Conservation (phyloP, 2,888 invertebrate genomes). For the Halictus quadricinctus region DNA sequence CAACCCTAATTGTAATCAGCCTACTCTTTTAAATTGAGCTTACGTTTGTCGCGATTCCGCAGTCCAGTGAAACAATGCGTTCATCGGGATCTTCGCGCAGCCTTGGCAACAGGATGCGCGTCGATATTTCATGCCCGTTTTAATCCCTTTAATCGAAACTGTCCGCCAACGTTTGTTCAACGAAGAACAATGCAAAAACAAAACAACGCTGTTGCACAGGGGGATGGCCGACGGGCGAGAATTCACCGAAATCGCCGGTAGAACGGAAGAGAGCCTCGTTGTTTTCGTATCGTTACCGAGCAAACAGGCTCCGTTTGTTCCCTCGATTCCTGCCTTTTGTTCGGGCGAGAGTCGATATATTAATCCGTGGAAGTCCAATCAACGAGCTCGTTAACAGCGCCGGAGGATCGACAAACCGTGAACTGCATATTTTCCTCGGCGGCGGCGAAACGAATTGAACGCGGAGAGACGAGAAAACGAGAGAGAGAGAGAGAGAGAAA, state of each 20-base stretch:
- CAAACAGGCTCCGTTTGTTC: slow-evolving; percentile 19
- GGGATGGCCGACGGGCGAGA: neutral
- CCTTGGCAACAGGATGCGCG: neutral
- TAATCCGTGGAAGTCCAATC: slow-evolving; percentile 21
- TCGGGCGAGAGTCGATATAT: slow-evolving; percentile 16
- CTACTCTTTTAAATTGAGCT: too few relatives aligned
- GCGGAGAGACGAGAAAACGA: neutral
- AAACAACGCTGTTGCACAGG: neutral
- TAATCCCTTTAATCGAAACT: slow-evolving; percentile 1
- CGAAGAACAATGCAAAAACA: neutral
- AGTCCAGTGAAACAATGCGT: neutral
- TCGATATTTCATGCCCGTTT: slow-evolving; percentile 3
- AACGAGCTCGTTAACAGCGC: slow-evolving; percentile 16
- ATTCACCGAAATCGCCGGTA: slow-evolving; percentile 2
- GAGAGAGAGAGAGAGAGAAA: neutral
- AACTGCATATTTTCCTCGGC: neutral
- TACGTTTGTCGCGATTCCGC: neutral
- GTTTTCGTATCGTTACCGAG: slow-evolving; percentile 21
- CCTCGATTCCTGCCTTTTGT: slow-evolving; percentile 19
- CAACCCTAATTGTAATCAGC: too few relatives aligned
- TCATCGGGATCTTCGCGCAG: neutral
- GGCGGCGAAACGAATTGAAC: neutral
- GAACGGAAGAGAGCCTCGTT: neutral
- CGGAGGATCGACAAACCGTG: slow-evolving; percentile 4
- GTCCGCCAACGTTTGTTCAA: neutral